phyloP scores from a whole-genome alignment of 2,888 invertebrate species.

The Coronaproctus castanopsis region DNA sequence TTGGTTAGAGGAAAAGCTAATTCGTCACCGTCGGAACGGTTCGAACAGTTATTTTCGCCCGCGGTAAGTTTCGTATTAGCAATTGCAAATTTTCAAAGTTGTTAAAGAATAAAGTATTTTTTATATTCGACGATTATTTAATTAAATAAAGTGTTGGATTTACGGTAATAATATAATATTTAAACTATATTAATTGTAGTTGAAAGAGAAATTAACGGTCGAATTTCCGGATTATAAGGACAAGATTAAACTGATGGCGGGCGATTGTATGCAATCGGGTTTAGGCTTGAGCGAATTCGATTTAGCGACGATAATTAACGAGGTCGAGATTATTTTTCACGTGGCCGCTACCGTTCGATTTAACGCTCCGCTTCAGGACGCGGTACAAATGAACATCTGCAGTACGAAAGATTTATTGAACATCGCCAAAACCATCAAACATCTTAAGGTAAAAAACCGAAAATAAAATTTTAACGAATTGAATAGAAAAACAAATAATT shows the following conservation, averaged over 20 bases:
- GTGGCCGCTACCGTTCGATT: constrained; percentile 20
- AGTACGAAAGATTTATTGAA: constrained; percentile 16
- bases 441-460: constrained; percentile 15
- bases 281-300: constrained; percentile 18
- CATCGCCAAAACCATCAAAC: constrained; percentile 14
- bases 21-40: constrained; percentile 22
- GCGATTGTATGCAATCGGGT: constrained; percentile 18
- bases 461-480: too few relatives aligned
- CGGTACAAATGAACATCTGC: constrained; percentile 17
- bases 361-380: constrained; percentile 17
- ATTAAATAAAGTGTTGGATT: too few relatives aligned
- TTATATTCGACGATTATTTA: too few relatives aligned
- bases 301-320: constrained; percentile 14
- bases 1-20: constrained; percentile 26
- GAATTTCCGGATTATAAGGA: constrained; percentile 12
- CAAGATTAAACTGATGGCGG: constrained; percentile 18
- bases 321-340: constrained; percentile 20
- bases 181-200: too few relatives aligned
- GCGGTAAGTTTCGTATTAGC: constrained; percentile 23
- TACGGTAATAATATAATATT: too few relatives aligned
- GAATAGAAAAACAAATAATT: too few relatives aligned
- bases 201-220: constrained; percentile 5
- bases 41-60: constrained; percentile 25
- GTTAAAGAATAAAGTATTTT: too few relatives aligned
- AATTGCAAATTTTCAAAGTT: too few relatives aligned